Base-by-base conservation (phyloP, 2,113 vertebrate genomes). In the Oplegnathus fasciatus region DNA sequence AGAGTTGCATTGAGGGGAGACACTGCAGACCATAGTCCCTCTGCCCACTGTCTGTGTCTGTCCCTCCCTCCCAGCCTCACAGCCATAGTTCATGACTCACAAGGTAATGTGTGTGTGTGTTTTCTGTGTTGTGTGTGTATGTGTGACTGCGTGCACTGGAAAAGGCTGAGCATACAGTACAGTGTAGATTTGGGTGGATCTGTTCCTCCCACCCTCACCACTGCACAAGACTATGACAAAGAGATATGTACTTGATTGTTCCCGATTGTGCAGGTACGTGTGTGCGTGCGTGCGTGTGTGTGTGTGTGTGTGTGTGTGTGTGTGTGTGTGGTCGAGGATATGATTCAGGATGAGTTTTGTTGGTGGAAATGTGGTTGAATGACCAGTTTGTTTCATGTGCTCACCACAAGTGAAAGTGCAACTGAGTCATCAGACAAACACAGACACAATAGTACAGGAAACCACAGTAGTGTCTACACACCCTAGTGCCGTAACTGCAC, bases 391-490 rank as follows among this genome's bases (percentile, higher is more conserved):
- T 86, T 93, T 88, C 69, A 83, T 91, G 78, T 84, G 69, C 67
- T 82, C 46, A 66, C 74, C 62, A 68, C 64, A 88, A 93, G 83
- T 68, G 74, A 92, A 93, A 93, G 93, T 90, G 79, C 70, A 77
- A 80, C 74, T 94, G 94, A 93, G 91, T 95, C 93, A 94, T 88
- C 76, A 78, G 48, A 71, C 80, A 81, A 83, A 91, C 84, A 89
- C 70, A 80, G 71, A 84, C 70, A 90, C 89, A 93, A 90, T 91
- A 73, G 86, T 50, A 6, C 73, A 90, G 87, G 90, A 91, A 93
- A 89, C 90, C 86, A 84, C 86, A 80, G 71, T 44, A 6, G 42
- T 83, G 82, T 87, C 68, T 44, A 54, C 81, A 89, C 79, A 75
- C 82, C 84, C 83, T 54, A 3, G 18, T 55, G n/a, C 58, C 10